Percentiles rank a stretch among this genome's conserved stretches.
These are phyloP conservation scores for Hippocampus barbouri DNA, from an alignment of 2,113 vertebrate genomes.

Conservation along the genomic window DNA sequence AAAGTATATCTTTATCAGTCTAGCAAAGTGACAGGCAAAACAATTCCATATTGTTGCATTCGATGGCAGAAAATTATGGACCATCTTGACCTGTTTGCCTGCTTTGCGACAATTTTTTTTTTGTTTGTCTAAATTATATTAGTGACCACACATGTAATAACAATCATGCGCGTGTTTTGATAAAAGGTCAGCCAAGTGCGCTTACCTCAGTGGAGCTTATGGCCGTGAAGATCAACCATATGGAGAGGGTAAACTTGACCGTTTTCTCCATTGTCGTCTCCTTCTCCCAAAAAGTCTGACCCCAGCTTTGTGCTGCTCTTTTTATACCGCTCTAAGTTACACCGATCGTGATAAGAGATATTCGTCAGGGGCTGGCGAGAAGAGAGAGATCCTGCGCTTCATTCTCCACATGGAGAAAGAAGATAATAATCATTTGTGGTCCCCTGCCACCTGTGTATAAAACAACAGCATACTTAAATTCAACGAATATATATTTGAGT, in stretches of 20 bases:
- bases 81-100: too few species aligned
- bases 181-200: not conserved
- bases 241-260: conserved; percentile 25
- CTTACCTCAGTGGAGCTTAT: conserved; percentile 42
- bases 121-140: too few species aligned
- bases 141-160: too few species aligned
- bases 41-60: not conserved
- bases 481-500: too few species aligned
- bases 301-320: conserved; percentile 8
- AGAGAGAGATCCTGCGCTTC: not conserved
- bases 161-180: too few species aligned
- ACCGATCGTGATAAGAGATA: conserved; percentile 26
- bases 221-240: conserved; percentile 16
- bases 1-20: too few species aligned
- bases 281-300: not conserved
- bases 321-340: conserved; percentile 46
- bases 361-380: not conserved
- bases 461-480: too few species aligned
- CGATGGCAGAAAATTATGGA: not conserved
- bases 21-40: too few species aligned
- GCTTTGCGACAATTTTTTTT: too few species aligned
- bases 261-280: conserved; percentile 30
- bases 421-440: not conserved
- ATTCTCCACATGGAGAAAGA: not conserved
- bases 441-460: too few species aligned